Evolutionary conservation across 2,113 vertebrate genomes (phyloP).

Genomic region (Ardeotis arabs): DNA sequence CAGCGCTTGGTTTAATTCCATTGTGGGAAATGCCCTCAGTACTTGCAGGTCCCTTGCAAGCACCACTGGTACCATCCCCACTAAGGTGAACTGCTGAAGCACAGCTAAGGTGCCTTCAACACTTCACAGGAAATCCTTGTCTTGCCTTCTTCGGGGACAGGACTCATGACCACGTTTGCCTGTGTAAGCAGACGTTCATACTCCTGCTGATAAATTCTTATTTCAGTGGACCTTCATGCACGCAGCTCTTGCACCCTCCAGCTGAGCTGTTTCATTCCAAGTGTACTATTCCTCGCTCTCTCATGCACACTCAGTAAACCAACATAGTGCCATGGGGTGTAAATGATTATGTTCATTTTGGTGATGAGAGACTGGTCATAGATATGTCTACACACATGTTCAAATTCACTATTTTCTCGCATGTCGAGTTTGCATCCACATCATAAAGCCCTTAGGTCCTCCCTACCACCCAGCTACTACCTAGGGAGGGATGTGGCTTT

Average conservation of each 20-base stretch:
- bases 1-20: background rate
- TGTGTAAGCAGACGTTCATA: background rate
- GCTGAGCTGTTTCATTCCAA: background rate
- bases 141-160: background rate
- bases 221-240: background rate
- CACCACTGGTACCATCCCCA: background rate
- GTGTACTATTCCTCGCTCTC: fast-evolving
- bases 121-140: background rate
- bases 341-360: background rate
- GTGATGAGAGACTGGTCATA: background rate
- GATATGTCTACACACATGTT: background rate
- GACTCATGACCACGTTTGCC: background rate
- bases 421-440: fast-evolving
- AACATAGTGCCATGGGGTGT: background rate
- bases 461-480: background rate
- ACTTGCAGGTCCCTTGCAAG: background rate
- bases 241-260: background rate
- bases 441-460: background rate
- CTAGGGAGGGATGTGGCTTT: background rate
- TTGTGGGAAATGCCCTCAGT: background rate
- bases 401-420: background rate
- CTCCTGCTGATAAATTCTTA: background rate
- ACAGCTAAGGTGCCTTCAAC: background rate
- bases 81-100: background rate
- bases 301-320: background rate